These are phyloP conservation scores for Thripadectes ignobilis DNA, from an alignment of 2,797 vertebrate genomes.

Conservation along the genomic window DNA sequence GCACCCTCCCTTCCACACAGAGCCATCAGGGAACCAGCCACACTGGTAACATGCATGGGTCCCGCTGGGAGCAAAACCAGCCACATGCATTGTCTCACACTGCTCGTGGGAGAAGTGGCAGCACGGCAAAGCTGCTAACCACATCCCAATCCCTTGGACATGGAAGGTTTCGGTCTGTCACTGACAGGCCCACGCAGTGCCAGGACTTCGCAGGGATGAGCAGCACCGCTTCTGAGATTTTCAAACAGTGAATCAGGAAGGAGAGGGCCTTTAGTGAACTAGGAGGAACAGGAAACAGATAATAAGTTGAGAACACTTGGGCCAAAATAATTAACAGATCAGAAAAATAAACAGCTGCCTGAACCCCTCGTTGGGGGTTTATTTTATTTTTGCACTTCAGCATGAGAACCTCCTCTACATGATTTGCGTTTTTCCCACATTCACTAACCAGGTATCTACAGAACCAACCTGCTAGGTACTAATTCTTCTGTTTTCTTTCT, in stretches of 20 bases:
- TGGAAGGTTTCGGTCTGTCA: neutral
- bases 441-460: neutral
- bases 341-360: neutral
- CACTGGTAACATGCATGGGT: neutral
- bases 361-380: neutral
- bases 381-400: neutral
- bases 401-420: neutral
- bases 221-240: neutral
- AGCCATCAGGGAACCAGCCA: neutral
- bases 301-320: neutral
- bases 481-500: neutral
- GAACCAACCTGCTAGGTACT: neutral
- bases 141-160: fast-evolving
- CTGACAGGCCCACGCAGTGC: neutral
- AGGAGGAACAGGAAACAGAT: neutral
- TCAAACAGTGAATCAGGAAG: neutral
- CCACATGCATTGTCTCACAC: fast-evolving
- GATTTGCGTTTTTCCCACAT: neutral
- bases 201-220: neutral
- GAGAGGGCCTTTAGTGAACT: neutral
- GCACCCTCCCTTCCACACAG: neutral
- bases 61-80: neutral
- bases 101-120: neutral
- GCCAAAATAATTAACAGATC: neutral
- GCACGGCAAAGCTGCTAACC: neutral